Percentiles rank a stretch among this genome's conserved stretches.
Conservation (phyloP, 2,888 invertebrate species). For the Biston stratarius region DNA sequence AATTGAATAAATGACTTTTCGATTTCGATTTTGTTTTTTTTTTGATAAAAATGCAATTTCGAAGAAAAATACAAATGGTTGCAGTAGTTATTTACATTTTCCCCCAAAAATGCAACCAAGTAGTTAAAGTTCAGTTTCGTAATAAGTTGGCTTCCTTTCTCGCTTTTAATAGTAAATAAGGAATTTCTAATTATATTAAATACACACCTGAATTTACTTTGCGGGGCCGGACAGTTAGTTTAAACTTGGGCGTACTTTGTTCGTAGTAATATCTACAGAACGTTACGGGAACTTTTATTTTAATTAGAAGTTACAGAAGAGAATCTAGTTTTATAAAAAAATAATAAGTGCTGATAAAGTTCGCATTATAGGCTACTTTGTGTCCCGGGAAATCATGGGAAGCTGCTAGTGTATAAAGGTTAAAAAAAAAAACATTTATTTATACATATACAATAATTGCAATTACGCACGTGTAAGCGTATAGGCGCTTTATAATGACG, state of each 20-base stretch:
- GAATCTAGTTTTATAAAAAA: background rate
- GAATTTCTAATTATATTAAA: constrained; percentile 31
- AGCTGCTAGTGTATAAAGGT: too few species aligned
- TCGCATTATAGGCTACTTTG: too few species aligned
- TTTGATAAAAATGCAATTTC: too few species aligned
- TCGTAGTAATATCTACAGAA: constrained; percentile 33
- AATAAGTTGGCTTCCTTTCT: constrained; percentile 1
- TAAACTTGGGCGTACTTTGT: constrained; percentile 31
- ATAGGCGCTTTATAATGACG: too few species aligned
- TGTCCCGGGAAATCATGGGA: too few species aligned
- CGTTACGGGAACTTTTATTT: constrained; percentile 35
- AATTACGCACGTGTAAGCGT: too few species aligned
- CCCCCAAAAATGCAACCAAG: background rate
- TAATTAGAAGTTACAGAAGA: constrained; percentile 28
- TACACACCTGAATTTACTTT: constrained; percentile 33
- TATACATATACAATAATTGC: too few species aligned
- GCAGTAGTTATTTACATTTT: too few species aligned
- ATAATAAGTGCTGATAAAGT: background rate
- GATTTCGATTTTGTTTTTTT: too few species aligned
- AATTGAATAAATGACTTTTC: too few species aligned
- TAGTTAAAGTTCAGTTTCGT: constrained; percentile 5
- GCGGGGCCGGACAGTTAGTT: constrained; percentile 24
- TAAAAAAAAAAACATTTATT: too few species aligned
- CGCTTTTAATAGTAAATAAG: constrained; percentile 1
- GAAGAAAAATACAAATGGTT: too few species aligned